Percentiles rank a stretch among this genome's conserved stretches.
Evolutionary conservation across 1,140 invertebrate genomes (phyloP).

Genomic region (Zaprionus kolodkinae): DNA sequence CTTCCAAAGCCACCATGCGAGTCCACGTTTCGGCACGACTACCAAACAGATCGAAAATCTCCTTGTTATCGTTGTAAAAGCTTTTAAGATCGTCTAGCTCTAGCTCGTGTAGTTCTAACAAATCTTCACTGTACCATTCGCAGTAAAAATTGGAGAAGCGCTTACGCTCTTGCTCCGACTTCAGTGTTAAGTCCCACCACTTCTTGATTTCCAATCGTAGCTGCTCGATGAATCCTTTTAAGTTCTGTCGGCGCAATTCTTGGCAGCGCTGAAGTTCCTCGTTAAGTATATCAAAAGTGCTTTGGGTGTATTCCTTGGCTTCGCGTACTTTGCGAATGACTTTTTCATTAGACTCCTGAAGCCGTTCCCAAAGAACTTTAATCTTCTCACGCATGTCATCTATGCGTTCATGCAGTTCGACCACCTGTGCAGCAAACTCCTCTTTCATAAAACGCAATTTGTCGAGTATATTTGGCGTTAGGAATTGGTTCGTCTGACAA

Average conservation of each 20-base stretch:
- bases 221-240: slow-evolving; percentile 89
- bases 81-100: slow-evolving; percentile 89
- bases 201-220: slow-evolving; percentile 88
- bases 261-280: slow-evolving; percentile 88
- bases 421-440: slow-evolving; percentile 53
- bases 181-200: slow-evolving; percentile 90
- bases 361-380: slow-evolving; percentile 86
- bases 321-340: slow-evolving; percentile 41
- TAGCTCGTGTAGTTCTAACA: slow-evolving; percentile 89
- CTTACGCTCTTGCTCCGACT: slow-evolving; percentile 86
- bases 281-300: slow-evolving; percentile 85
- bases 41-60: slow-evolving; percentile 88
- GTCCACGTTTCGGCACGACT: slow-evolving; percentile 88
- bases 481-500: slow-evolving; percentile 59
- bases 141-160: slow-evolving; percentile 87
- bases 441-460: slow-evolving; percentile 47
- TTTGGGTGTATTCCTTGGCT: slow-evolving; percentile 74
- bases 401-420: slow-evolving; percentile 83
- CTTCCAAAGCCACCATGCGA: slow-evolving; percentile 89
- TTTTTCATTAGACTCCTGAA: slow-evolving; percentile 77
- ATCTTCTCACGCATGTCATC: slow-evolving; percentile 85
- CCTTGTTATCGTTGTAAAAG: slow-evolving; percentile 88
- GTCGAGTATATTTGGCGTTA: slow-evolving; percentile 58
- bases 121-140: slow-evolving; percentile 89
- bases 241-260: slow-evolving; percentile 87